These are phyloP conservation scores for Lagodon rhomboides DNA, from an alignment of 2,797 vertebrate species.

Conservation along the genomic window DNA sequence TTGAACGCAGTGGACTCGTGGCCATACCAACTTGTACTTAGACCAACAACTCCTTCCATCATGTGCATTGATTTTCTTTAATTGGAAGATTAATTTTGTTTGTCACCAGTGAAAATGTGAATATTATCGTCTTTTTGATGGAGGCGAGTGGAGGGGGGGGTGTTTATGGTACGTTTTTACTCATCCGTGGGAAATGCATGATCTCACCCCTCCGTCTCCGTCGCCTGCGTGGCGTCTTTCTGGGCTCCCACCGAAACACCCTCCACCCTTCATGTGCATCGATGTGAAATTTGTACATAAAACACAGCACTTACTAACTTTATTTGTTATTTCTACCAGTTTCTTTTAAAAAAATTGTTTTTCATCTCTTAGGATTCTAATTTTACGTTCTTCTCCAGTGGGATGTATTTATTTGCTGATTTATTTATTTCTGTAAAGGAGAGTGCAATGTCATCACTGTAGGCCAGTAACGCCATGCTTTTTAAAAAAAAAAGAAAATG, in stretches of 20 bases:
- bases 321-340: conserved; percentile 18
- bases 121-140: conserved; percentile 34
- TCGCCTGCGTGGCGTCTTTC: conserved; percentile 15
- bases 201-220: conserved; percentile 27
- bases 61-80: conserved; percentile 61
- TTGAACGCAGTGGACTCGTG: conserved; percentile 13
- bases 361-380: conserved; percentile 39
- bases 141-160: background rate
- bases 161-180: conserved; percentile 16
- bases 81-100: conserved; percentile 40
- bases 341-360: conserved; percentile 16
- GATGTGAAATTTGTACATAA: conserved; percentile 75
- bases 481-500: conserved; percentile 10
- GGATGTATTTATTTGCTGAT: conserved; percentile 78
- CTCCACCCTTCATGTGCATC: conserved; percentile 50
- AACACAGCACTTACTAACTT: conserved; percentile 64
- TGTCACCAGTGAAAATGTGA: conserved; percentile 68
- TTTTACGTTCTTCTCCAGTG: conserved; percentile 48
- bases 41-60: conserved; percentile 53
- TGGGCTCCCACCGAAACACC: background rate
- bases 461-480: conserved; percentile 66
- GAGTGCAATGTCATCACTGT: conserved; percentile 60
- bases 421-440: conserved; percentile 76
- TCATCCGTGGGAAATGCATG: conserved; percentile 54
- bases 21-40: conserved; percentile 56